phyloP scores from a whole-genome alignment of 2,888 invertebrate species.

The Amphiduros pacificus region DNA sequence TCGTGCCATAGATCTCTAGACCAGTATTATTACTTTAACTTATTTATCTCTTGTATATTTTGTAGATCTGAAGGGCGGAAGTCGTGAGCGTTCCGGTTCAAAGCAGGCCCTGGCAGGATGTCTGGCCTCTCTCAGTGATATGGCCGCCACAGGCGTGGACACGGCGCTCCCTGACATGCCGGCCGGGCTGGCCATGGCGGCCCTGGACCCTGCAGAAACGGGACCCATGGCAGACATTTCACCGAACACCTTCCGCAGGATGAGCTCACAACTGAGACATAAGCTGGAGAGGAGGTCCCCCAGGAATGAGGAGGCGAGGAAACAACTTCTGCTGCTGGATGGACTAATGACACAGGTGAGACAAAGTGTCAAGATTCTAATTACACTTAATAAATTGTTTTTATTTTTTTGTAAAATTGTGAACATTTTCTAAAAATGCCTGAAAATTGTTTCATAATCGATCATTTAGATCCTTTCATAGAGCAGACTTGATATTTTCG shows the following conservation, averaged over 20 bases:
- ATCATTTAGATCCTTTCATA: too few relatives aligned
- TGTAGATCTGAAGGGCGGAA: too few relatives aligned
- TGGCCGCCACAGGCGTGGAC: slow-evolving; percentile 20
- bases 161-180: slow-evolving; percentile 1
- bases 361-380: too few relatives aligned
- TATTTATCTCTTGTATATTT: too few relatives aligned
- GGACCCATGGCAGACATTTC: neutral
- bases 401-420: too few relatives aligned
- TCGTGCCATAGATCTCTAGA: too few relatives aligned
- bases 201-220: neutral
- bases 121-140: slow-evolving; percentile 17
- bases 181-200: neutral
- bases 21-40: too few relatives aligned
- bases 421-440: too few relatives aligned
- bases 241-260: neutral
- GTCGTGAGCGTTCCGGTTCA: neutral
- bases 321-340: slow-evolving; percentile 18
- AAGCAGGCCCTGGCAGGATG: slow-evolving; percentile 17
- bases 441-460: too few relatives aligned
- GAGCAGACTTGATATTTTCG: too few relatives aligned
- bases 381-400: too few relatives aligned
- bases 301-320: neutral
- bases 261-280: neutral
- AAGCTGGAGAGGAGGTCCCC: neutral
- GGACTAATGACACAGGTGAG: too few relatives aligned